Evolutionary conservation across 2,113 vertebrate species (phyloP).

Genomic region (Dromas ardeola): DNA sequence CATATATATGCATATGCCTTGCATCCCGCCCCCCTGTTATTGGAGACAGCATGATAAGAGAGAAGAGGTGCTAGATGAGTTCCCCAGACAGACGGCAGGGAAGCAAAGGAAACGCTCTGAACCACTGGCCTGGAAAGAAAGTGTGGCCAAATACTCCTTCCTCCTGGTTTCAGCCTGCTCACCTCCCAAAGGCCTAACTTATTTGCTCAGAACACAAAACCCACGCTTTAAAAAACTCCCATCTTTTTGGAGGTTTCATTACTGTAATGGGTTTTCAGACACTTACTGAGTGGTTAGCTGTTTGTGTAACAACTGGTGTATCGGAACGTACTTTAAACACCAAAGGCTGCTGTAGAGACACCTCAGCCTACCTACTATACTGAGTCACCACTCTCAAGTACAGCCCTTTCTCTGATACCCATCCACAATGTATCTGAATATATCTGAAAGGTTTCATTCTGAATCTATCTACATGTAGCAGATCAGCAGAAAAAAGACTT

Average conservation of each 20-base stretch:
- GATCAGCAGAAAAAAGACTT: neutral
- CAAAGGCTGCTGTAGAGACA: neutral
- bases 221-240: neutral
- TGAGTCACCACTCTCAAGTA: neutral
- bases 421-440: neutral
- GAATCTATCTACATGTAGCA: neutral
- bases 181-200: neutral
- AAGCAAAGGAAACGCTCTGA: neutral
- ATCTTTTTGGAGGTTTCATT: neutral
- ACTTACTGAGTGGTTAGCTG: neutral
- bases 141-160: neutral
- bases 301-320: neutral
- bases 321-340: neutral
- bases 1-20: neutral
- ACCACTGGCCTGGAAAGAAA: neutral
- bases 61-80: neutral
- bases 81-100: neutral
- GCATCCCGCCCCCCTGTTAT: fast-evolving
- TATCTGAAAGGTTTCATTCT: neutral
- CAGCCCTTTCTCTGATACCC: neutral
- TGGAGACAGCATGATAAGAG: fast-evolving
- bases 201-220: neutral
- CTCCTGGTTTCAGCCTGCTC: neutral
- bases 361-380: neutral
- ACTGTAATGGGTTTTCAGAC: neutral